Percentiles rank a stretch among this genome's conserved stretches.
These are phyloP conservation scores for Disparrhopalites patrizii DNA, from an alignment of 2,888 invertebrate species.

Conservation along the genomic window DNA sequence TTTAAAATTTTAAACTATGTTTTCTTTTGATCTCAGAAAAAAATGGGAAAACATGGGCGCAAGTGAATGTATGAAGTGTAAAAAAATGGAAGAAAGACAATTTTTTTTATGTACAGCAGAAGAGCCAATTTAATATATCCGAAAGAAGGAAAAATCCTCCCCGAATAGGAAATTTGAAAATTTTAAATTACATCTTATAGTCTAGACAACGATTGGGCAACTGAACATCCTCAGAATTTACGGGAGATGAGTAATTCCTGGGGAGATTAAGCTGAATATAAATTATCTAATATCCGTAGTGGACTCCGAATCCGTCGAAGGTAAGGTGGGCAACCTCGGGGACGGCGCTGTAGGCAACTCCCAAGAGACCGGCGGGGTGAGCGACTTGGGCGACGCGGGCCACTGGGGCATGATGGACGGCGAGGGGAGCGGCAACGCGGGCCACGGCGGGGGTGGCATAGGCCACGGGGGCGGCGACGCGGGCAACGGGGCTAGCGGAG, in stretches of 20 bases:
- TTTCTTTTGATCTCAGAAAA: too few relatives aligned
- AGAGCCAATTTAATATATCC: too few relatives aligned
- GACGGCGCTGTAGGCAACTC: constrained; percentile 4
- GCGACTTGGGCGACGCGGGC: constrained; percentile 4
- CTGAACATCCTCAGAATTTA: not conserved
- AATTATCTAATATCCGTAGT: constrained; percentile 7
- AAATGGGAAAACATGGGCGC: too few relatives aligned
- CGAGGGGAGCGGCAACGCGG: not conserved
- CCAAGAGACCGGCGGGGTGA: constrained; percentile 1
- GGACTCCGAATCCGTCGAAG: constrained; percentile 16
- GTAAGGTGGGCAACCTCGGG: constrained; percentile 17
- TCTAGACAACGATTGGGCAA: too few relatives aligned
- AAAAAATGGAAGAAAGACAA: too few relatives aligned
- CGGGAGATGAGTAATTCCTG: not conserved
- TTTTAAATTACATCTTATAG: too few relatives aligned
- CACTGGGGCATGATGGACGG: not conserved
- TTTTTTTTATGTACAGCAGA: too few relatives aligned
- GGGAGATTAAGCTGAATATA: not conserved
- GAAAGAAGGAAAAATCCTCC: too few relatives aligned
- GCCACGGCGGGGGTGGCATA: constrained; percentile 15
- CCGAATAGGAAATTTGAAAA: too few relatives aligned
- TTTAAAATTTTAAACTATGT: too few relatives aligned
- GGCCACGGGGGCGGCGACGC: not conserved
- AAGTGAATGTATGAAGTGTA: too few relatives aligned
- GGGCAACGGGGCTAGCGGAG: constrained; percentile 1